Evolutionary conservation across 1,140 invertebrate species (phyloP), one percentile per base, ranked within the genome.

Genomic region (Nymphalis io): DNA sequence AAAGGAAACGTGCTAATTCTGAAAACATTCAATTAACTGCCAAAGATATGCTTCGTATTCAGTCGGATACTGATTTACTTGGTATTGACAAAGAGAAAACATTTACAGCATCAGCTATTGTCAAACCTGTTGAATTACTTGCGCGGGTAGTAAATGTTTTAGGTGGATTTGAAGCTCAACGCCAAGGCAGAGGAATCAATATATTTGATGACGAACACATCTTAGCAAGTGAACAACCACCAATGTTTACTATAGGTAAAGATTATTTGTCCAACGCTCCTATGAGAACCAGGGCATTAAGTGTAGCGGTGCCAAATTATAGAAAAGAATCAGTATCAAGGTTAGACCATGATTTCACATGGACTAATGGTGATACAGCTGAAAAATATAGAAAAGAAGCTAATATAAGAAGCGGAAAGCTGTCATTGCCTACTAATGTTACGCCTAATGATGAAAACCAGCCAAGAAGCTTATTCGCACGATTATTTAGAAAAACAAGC

Each of bases 81-180:
- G 93, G 94, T 23, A 96, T 96, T 66, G 95, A 97, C 76, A 95
- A 95, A 76, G 94, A 94, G 63, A 95, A 94, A 66, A 96, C 96
- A 0, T 97, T 96, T 81, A 93, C 93, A 62, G 93, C 88, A 57
- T 92, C 90, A 73, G 93, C 93, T 15, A 93, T 95, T 68, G 92
- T 96, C 0, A 94, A 96, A 77, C 95, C 95, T 1, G 94, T 94
- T 0, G 95, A 96, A 75, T 82, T 97, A 15, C 81, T 96, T 48
- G 94, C 95, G 0, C 93, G 95, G 83, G 93, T 96, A 21, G 95
- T 96, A 0, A 95, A 95, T 74, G 95, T 96, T 4, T 86, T 96
- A 48, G 95, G 95, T 11, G 94, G 93, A 11, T 93, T 94, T 44
- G 93, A 93, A 44, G 88, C 63, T 4, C 70, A 92, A 51, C 87